A percentile compares a stretch with the other conserved stretches of the same genome.
Evolutionary conservation across 2,113 vertebrate species (phyloP).

Genomic region (Trematomus loennbergii): DNA sequence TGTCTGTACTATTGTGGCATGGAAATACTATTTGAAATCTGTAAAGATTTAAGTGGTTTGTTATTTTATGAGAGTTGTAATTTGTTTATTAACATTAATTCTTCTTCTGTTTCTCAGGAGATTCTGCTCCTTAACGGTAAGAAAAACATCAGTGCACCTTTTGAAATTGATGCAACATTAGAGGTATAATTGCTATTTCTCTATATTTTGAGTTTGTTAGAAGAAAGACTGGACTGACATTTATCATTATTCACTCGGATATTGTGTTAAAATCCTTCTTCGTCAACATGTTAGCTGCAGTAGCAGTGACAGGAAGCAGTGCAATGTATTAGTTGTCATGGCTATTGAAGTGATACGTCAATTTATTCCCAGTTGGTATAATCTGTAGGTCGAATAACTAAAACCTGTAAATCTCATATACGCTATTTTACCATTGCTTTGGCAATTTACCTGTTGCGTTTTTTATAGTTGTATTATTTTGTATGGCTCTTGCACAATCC

Average conservation of each 20-base stretch:
- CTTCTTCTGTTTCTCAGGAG: slow-evolving; percentile 47
- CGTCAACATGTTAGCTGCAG: too few relatives aligned
- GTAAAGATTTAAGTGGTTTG: not conserved
- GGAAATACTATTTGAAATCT: not conserved
- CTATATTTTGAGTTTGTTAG: not conserved
- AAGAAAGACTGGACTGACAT: not conserved
- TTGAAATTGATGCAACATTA: not conserved
- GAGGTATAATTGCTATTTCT: not conserved
- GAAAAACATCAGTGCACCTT: not conserved
- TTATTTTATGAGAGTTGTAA: not conserved
- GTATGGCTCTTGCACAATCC: too few relatives aligned
- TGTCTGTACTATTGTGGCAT: slow-evolving; percentile 15
- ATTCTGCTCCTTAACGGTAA: slow-evolving; percentile 27
- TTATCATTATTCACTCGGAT: not conserved
- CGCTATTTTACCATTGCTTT: not conserved
- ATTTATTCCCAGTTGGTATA: not conserved
- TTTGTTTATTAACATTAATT: not conserved
- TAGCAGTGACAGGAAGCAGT: not conserved
- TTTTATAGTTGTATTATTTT: not conserved
- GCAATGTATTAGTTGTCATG: not conserved
- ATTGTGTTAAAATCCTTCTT: not conserved
- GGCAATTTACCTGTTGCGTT: not conserved
- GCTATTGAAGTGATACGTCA: not conserved
- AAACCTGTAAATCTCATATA: not conserved
- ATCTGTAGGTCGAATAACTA: not conserved